A percentile compares a stretch with the other conserved stretches of the same genome.
These are phyloP conservation scores for Dasyprocta punctata DNA, from an alignment of 2,113 vertebrate genomes.

Conservation along the genomic window DNA sequence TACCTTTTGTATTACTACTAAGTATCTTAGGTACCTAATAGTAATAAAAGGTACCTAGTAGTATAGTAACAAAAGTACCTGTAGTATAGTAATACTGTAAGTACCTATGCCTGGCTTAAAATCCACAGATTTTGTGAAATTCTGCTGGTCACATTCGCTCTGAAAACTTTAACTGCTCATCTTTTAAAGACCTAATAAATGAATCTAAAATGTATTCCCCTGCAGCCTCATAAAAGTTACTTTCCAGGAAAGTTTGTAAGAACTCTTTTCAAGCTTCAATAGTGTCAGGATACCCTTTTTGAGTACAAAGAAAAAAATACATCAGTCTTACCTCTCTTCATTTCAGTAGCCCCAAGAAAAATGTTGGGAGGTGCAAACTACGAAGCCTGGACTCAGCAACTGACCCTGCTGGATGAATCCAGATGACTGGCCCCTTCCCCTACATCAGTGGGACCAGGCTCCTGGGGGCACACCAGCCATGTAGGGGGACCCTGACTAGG, in stretches of 20 bases:
- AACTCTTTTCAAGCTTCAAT: constrained; percentile 51
- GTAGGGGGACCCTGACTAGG: too few species aligned
- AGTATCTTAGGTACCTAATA: too few species aligned
- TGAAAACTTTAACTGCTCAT: constrained; percentile 64
- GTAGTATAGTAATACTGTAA: too few species aligned
- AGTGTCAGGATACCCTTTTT: constrained; percentile 1
- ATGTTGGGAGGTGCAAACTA: neutral
- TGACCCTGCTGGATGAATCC: too few species aligned
- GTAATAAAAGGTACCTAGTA: too few species aligned
- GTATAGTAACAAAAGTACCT: too few species aligned
- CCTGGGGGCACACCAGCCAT: too few species aligned
- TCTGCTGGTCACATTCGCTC: neutral
- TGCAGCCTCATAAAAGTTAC: constrained; percentile 22
- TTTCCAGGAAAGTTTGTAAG: constrained; percentile 20
- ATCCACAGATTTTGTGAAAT: too few species aligned
- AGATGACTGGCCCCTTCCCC: too few species aligned
- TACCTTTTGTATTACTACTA: too few species aligned
- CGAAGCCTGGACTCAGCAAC: neutral
- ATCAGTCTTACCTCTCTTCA: constrained; percentile 20
- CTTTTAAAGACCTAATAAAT: constrained; percentile 54
- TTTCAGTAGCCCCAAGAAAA: constrained; percentile 55
- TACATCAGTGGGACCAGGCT: too few species aligned
- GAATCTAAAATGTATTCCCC: constrained; percentile 34
- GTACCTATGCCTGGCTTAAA: too few species aligned
- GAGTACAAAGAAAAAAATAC: constrained; percentile 54